Percentiles rank a stretch among this genome's conserved stretches.
Conservation (phyloP, 2,113 vertebrate species). For the Ploceus nigricollis region DNA sequence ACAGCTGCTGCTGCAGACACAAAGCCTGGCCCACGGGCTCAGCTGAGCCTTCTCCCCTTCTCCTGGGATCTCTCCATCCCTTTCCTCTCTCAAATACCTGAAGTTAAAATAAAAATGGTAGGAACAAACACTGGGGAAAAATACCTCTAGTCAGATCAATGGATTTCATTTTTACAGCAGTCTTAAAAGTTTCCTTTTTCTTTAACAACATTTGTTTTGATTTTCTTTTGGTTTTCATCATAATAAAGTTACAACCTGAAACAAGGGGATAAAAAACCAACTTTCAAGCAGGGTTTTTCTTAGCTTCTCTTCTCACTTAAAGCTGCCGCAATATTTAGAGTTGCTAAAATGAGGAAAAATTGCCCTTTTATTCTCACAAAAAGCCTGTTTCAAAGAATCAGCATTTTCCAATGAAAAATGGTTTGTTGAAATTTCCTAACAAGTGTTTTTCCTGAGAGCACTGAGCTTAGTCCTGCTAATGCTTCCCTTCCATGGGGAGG, state of each 20-base stretch:
- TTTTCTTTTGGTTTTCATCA: conserved; percentile 22
- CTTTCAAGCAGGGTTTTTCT: background rate
- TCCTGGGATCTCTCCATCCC: background rate
- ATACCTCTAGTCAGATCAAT: background rate
- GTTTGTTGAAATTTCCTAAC: background rate
- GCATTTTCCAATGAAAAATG: conserved; percentile 31
- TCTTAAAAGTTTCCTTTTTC: conserved; percentile 5
- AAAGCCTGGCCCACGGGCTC: background rate
- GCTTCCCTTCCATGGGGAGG: background rate
- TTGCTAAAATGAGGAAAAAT: conserved; percentile 41
- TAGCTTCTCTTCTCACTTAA: background rate
- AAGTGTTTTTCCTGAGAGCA: background rate
- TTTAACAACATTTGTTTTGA: conserved; percentile 4
- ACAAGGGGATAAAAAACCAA: background rate
- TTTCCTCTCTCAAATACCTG: background rate
- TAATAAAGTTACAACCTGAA: conserved; percentile 25
- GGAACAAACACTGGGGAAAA: background rate
- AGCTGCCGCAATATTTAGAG: conserved; percentile 15
- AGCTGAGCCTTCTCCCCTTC: background rate
- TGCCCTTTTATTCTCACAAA: conserved; percentile 30
- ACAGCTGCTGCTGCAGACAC: background rate
- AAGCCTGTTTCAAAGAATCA: conserved; percentile 27
- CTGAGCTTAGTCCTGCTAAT: background rate
- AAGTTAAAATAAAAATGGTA: background rate
- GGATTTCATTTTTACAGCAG: background rate